Base-by-base conservation (phyloP, 2,113 vertebrate species). In the Kryptolebias marmoratus region DNA sequence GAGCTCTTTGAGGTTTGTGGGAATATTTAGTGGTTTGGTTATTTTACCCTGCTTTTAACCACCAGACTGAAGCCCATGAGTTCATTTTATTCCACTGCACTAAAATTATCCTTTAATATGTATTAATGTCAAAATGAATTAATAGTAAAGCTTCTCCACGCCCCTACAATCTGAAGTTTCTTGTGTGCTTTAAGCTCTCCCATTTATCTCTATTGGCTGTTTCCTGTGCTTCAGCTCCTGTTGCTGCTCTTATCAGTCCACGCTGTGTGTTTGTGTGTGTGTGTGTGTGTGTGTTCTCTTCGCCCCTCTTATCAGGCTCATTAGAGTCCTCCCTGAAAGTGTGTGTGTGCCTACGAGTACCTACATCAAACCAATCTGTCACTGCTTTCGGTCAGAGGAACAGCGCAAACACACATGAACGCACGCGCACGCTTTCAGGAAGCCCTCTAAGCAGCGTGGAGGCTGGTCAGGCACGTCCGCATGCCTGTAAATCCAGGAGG, bases 281-380 rank as follows among this genome's bases (percentile, higher is more conserved):
- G 73, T 49, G 47, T 2, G 30, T 71, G 42, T 47, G 66, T 65
- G 54, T 62, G 63, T n/a, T 71, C 54, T 77, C 64, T 75, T 68
- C 11, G 3, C 49, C 16, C 53, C 13, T 64, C 82, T 93, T 91
- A 89, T 91, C 89, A 74, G 76, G 44, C 62, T 22, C 22, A 75
- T 45, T 22, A 76, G 60, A 64, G 60, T 36, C 71, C 69, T 58
- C 73, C 67, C 67, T 75, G 52, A 82, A 75, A 72, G 58, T 76
- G 71, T 85, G 77, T 87, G 22, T 42, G 39, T 9, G 71, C 59
- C 73, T 82, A 73, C 89, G 85, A 73, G 77, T 48, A 11, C 67
- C 60, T 65, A 87, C 86, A 90, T 91, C 89, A 77, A 70, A 75
- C 57, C 75, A 77, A 85, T 90, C 88, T 82, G 87, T 91, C 87